phyloP scores from a whole-genome alignment of 2,113 vertebrate species.

The Ammospiza caudacuta region DNA sequence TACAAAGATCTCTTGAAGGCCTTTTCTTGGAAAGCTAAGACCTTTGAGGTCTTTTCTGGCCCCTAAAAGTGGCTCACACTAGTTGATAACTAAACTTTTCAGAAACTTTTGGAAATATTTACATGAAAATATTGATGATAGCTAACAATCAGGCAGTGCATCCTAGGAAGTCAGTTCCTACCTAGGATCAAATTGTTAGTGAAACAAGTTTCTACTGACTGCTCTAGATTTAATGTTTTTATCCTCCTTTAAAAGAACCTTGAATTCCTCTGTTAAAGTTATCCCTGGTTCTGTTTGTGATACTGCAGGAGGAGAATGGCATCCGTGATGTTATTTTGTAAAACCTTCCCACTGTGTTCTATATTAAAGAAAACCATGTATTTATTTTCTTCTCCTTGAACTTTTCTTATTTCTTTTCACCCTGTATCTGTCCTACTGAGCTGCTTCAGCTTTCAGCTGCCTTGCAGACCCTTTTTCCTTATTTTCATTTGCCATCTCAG shows the following conservation, averaged over 20 bases:
- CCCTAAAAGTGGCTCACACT: not conserved
- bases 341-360: not conserved
- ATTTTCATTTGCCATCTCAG: not conserved
- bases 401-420: not conserved
- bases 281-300: not conserved
- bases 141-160: not conserved
- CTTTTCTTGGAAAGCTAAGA: not conserved
- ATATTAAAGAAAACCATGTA: fast-evolving
- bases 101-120: not conserved
- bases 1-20: not conserved
- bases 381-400: not conserved
- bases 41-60: not conserved
- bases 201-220: not conserved
- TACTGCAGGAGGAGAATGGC: not conserved
- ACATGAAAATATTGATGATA: not conserved
- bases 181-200: not conserved
- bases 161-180: not conserved
- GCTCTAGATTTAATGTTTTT: not conserved
- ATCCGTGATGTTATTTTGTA: not conserved
- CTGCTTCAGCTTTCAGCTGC: not conserved
- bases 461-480: not conserved
- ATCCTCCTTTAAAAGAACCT: not conserved
- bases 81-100: not conserved
- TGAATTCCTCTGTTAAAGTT: not conserved
- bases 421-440: not conserved